Conservation (phyloP, 1,140 invertebrate genomes). For the Oryzaephilus surinamensis region DNA sequence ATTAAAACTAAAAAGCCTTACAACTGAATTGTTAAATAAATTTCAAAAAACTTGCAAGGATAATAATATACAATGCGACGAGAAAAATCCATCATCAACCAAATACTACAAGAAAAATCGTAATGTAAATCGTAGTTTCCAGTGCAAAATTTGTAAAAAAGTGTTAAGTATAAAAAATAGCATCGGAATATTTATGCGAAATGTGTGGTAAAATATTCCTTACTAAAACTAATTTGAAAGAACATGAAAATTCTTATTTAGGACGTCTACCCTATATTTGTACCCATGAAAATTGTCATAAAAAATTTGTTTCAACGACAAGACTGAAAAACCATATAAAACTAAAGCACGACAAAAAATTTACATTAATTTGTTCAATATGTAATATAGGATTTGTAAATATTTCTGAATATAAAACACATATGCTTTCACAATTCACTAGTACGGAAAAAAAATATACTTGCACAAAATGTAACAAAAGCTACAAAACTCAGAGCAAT, state of each 20-base stretch:
- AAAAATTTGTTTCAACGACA: conserved; percentile 28
- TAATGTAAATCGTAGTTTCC: too few relatives aligned
- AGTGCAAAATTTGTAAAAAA: background rate
- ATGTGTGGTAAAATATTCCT: conserved; percentile 15
- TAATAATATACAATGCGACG: background rate
- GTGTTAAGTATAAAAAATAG: conserved; percentile 7
- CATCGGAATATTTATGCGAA: conserved; percentile 17
- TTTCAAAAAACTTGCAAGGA: conserved; percentile 9
- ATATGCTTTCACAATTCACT: conserved; percentile 28
- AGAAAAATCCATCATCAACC: too few relatives aligned
- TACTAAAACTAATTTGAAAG: conserved; percentile 21
- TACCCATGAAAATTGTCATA: conserved; percentile 27
- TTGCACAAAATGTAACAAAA: conserved; percentile 22
- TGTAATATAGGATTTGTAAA: conserved; percentile 33
- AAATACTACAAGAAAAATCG: too few relatives aligned
- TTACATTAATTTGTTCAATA: conserved; percentile 29
- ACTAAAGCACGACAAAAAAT: conserved; percentile 33
- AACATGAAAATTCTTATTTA: conserved; percentile 30
- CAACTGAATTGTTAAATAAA: conserved; percentile 12
- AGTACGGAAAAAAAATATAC: conserved; percentile 29
- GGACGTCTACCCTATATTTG: conserved; percentile 27
- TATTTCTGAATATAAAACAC: conserved; percentile 30
- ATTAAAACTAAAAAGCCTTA: conserved; percentile 12
- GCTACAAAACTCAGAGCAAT: conserved; percentile 32
- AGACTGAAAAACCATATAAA: conserved; percentile 30